Conservation (phyloP, 2,113 vertebrate genomes). For the Entelurus aequoreus region DNA sequence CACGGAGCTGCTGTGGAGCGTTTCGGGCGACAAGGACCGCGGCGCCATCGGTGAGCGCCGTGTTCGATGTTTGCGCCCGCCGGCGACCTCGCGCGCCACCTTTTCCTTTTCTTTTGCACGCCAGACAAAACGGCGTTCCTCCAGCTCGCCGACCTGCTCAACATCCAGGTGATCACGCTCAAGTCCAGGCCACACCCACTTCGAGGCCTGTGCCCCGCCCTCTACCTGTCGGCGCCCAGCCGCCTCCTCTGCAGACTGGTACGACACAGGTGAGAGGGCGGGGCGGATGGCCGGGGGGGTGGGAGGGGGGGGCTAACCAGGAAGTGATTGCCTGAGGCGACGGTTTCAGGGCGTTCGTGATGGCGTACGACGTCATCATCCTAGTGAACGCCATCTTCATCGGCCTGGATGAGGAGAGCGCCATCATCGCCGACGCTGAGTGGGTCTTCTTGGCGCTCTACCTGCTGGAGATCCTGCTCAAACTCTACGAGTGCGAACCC, state of each 20-base stretch:
- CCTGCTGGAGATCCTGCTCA: conserved; percentile 85
- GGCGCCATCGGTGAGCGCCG: conserved; percentile 75
- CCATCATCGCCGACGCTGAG: conserved; percentile 77
- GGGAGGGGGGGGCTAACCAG: accelerated
- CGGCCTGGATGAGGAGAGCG: conserved; percentile 82
- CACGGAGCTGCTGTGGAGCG: conserved; percentile 81
- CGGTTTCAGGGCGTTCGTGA: conserved; percentile 40
- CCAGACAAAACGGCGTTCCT: conserved; percentile 84
- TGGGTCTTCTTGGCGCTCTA: conserved; percentile 87
- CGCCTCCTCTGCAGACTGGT: conserved; percentile 72
- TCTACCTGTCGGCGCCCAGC: conserved; percentile 76
- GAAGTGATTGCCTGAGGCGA: too few species aligned
- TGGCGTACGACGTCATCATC: conserved; percentile 82
- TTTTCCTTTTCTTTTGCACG: not conserved
- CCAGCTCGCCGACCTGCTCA: conserved; percentile 86
- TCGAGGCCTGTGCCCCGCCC: conserved; percentile 56
- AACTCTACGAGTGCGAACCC: conserved; percentile 87
- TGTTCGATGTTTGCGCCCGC: not conserved
- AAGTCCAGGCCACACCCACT: conserved; percentile 79
- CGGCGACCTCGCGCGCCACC: too few species aligned
- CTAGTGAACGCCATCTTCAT: conserved; percentile 89
- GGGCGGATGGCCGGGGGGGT: not conserved
- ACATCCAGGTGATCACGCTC: conserved; percentile 84
- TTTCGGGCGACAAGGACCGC: conserved; percentile 75
- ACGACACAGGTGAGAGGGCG: conserved; percentile 75